Conservation (phyloP, 2,888 invertebrate species). For the Psococerastis gibbosa region DNA sequence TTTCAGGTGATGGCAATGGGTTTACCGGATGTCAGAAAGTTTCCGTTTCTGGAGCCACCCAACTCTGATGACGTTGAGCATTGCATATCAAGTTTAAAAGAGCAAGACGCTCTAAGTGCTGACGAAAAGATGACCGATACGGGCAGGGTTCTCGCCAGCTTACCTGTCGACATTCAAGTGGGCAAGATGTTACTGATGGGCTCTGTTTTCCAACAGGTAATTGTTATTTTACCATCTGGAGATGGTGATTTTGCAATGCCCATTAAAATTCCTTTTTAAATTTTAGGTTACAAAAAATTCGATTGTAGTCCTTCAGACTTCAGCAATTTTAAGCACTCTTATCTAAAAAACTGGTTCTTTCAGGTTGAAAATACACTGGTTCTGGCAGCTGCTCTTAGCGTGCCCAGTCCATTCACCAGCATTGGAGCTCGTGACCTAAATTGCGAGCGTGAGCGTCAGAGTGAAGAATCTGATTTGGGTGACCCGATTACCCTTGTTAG, state of each 20-base stretch:
- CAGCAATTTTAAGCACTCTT: too few species aligned
- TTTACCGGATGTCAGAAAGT: constrained; percentile 69
- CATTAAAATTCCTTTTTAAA: too few species aligned
- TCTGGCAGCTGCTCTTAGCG: constrained; percentile 76
- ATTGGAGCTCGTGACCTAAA: constrained; percentile 70
- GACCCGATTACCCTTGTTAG: constrained; percentile 84
- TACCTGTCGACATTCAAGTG: constrained; percentile 87
- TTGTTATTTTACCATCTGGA: too few species aligned
- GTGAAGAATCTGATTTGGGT: constrained; percentile 83
- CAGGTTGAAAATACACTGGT: constrained; percentile 81
- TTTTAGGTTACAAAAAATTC: too few species aligned
- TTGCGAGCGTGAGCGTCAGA: constrained; percentile 52
- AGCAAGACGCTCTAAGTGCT: constrained; percentile 60
- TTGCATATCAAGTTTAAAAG: constrained; percentile 67
- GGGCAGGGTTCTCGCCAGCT: constrained; percentile 65
- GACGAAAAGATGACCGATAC: constrained; percentile 69
- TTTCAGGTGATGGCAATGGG: constrained; percentile 92
- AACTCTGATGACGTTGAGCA: constrained; percentile 65
- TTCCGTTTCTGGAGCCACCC: constrained; percentile 94
- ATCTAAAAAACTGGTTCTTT: too few species aligned
- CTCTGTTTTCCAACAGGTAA: constrained; percentile 68
- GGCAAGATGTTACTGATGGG: constrained; percentile 93
- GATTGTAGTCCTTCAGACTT: too few species aligned
- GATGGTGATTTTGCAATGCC: too few species aligned
- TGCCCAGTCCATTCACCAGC: constrained; percentile 84